Evolutionary conservation across 2,888 invertebrate species (phyloP).

Genomic region (Patella depressa): DNA sequence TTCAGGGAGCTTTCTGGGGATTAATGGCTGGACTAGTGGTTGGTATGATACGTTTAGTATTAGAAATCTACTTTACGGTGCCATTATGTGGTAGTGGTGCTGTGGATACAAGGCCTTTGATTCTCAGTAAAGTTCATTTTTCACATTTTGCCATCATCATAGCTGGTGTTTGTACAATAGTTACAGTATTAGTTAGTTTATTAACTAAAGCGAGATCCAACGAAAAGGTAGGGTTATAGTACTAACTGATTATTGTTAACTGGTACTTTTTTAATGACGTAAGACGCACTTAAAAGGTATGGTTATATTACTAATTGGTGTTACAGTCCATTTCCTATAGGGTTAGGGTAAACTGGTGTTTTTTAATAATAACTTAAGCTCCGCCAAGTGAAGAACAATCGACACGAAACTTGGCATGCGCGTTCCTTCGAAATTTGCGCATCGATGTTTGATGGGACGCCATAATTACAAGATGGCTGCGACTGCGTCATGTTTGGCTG

Average conservation of each 20-base stretch:
- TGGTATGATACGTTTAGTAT: neutral
- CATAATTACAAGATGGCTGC: too few relatives aligned
- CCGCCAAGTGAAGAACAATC: too few relatives aligned
- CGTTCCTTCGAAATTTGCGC: too few relatives aligned
- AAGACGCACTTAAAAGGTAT: constrained; percentile 41
- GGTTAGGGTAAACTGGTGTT: too few relatives aligned
- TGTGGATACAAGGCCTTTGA: constrained; percentile 40
- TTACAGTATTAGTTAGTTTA: constrained; percentile 35
- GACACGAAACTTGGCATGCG: too few relatives aligned
- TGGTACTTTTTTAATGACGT: constrained; percentile 1
- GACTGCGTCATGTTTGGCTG: too few relatives aligned
- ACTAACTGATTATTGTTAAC: constrained; percentile 58
- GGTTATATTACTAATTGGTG: neutral
- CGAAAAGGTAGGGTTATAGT: constrained; percentile 48
- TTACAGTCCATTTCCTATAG: too few relatives aligned
- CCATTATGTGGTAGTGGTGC: constrained; percentile 70
- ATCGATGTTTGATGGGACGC: too few relatives aligned
- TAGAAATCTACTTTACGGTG: constrained; percentile 27
- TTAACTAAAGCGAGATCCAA: constrained; percentile 20
- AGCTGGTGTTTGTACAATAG: constrained; percentile 43
- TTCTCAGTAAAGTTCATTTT: constrained; percentile 57
- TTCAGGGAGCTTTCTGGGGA: neutral
- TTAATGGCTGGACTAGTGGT: neutral
- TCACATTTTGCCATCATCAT: constrained; percentile 61
- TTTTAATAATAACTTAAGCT: too few relatives aligned